phyloP scores from a whole-genome alignment of 2,113 vertebrate species.

The Nibea coibor region DNA sequence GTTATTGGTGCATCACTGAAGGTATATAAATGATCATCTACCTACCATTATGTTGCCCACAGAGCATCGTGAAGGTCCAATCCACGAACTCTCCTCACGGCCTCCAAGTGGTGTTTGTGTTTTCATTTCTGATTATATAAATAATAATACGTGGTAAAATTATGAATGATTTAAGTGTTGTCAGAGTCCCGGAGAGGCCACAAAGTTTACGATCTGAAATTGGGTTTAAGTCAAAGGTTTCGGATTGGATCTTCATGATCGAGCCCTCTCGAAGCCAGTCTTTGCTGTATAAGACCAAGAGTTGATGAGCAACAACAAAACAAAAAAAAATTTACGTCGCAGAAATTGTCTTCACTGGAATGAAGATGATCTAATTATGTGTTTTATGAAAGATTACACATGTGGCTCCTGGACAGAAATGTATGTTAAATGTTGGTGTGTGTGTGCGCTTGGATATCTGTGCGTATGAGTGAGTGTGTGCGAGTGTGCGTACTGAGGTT shows the following conservation, averaged over 20 bases:
- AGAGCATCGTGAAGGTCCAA: slow-evolving; percentile 38
- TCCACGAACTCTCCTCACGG: background rate
- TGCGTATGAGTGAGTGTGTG: slow-evolving; percentile 16
- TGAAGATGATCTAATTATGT: slow-evolving; percentile 54
- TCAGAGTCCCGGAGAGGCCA: background rate
- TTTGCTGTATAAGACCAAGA: slow-evolving; percentile 67
- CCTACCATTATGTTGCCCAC: slow-evolving; percentile 22
- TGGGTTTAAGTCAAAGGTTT: background rate
- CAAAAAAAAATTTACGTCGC: slow-evolving; percentile 21
- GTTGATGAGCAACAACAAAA: slow-evolving; percentile 20
- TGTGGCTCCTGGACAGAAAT: slow-evolving; percentile 58
- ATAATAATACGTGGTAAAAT: background rate
- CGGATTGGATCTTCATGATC: slow-evolving; percentile 13
- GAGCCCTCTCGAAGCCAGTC: slow-evolving; percentile 25
- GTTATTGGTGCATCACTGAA: slow-evolving; percentile 53
- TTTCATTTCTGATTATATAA: background rate
- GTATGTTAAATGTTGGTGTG: slow-evolving; percentile 65
- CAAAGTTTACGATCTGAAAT: background rate
- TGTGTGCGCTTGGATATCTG: slow-evolving; percentile 13
- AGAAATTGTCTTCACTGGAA: slow-evolving; percentile 64
- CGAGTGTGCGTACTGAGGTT: slow-evolving; percentile 38
- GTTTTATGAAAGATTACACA: slow-evolving; percentile 57
- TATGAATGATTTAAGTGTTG: background rate
- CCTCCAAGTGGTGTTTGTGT: background rate
- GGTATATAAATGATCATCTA: slow-evolving; percentile 44